Conservation (phyloP, 1,140 invertebrate species). For the Babylonia areolata region DNA sequence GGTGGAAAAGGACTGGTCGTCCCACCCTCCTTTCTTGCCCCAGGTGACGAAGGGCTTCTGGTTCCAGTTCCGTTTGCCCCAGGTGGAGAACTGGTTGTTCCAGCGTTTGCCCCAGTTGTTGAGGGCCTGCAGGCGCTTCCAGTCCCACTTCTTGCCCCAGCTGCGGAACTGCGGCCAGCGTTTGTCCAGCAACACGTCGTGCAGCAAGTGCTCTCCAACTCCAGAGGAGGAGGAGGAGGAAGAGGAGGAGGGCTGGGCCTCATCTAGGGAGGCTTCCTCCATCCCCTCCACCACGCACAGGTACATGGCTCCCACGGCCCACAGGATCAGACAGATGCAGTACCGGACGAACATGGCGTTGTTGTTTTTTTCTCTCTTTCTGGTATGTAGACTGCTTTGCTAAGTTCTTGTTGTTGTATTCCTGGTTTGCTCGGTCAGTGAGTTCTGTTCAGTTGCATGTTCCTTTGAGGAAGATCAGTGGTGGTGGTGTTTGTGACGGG, state of each 20-base stretch:
- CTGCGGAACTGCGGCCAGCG: slow-evolving; percentile 10
- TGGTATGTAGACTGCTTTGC: background rate
- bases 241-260: background rate
- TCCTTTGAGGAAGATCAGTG: background rate
- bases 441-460: background rate
- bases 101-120: slow-evolving; percentile 37
- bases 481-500: background rate
- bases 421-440: background rate
- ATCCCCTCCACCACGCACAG: slow-evolving; percentile 1
- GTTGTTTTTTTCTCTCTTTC: background rate
- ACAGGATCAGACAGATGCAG: background rate
- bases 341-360: background rate
- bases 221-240: background rate
- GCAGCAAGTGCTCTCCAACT: too few species aligned
- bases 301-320: background rate
- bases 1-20: background rate
- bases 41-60: slow-evolving; percentile 19
- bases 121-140: slow-evolving; percentile 28
- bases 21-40: slow-evolving; percentile 21
- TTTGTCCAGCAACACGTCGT: background rate
- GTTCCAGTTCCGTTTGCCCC: slow-evolving; percentile 37
- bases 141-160: slow-evolving; percentile 32
- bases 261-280: background rate
- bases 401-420: background rate
- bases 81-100: slow-evolving; percentile 33